Evolutionary conservation across 2,113 vertebrate species (phyloP).

Genomic region (Corynorhinus townsendii): DNA sequence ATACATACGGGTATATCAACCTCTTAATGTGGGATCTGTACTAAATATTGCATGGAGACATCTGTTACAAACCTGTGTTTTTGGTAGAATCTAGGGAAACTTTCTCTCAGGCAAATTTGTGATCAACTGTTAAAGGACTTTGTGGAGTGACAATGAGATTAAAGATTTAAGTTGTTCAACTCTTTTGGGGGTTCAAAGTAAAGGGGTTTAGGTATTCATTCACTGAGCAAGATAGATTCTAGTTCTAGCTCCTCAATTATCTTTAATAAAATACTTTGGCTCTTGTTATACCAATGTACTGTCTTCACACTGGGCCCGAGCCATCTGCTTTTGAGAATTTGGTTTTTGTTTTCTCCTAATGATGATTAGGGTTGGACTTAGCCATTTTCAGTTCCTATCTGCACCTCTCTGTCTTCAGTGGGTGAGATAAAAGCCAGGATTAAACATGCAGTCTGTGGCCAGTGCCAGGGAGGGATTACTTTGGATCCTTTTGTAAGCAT

Average conservation of each 20-base stretch:
- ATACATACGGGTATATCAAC: background rate
- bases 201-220: background rate
- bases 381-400: background rate
- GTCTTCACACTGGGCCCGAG: background rate
- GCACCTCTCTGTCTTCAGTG: background rate
- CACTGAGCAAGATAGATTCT: background rate
- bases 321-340: background rate
- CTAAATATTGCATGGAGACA: slow-evolving; percentile 15
- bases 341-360: slow-evolving; percentile 20
- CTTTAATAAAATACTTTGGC: background rate
- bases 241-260: background rate
- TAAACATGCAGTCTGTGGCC: background rate
- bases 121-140: background rate
- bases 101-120: slow-evolving; percentile 32
- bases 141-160: background rate
- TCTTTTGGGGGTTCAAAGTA: background rate
- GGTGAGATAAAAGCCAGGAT: background rate
- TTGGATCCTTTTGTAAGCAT: background rate
- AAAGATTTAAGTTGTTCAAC: background rate
- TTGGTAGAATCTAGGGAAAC: slow-evolving; percentile 6
- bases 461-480: background rate
- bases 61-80: slow-evolving; percentile 32
- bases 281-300: background rate
- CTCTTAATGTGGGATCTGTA: background rate
- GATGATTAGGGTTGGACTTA: background rate